phyloP scores from a whole-genome alignment of 2,888 invertebrate species.

The Augochlorella aurata region DNA sequence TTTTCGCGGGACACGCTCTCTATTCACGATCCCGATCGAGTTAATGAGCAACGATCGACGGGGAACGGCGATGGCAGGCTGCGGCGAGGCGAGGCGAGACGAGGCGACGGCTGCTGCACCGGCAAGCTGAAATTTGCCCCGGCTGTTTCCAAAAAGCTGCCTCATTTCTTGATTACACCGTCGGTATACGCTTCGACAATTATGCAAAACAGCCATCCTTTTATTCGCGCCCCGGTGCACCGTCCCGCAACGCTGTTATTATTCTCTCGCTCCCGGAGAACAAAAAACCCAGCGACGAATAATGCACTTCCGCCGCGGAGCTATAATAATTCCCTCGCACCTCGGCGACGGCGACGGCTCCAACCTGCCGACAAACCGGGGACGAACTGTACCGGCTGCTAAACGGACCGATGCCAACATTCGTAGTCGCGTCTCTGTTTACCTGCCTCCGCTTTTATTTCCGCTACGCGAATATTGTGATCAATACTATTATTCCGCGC shows the following conservation, averaged over 20 bases:
- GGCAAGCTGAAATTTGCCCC: conserved; percentile 65
- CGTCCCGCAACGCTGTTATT: conserved; percentile 64
- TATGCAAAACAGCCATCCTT: conserved; percentile 70
- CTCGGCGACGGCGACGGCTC: neutral
- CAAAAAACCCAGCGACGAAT: conserved; percentile 57
- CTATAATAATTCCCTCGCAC: conserved; percentile 38
- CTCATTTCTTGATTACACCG: conserved; percentile 70
- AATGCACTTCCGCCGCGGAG: conserved; percentile 54
- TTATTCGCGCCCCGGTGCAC: conserved; percentile 66
- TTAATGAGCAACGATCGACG: conserved; percentile 2
- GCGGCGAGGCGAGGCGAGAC: neutral
- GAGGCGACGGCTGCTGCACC: neutral
- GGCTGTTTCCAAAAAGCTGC: conserved; percentile 63
- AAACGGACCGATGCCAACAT: too few species aligned
- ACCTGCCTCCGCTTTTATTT: neutral
- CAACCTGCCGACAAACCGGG: neutral
- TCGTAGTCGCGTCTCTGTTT: neutral
- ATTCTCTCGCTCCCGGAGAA: conserved; percentile 52
- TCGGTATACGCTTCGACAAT: conserved; percentile 66
- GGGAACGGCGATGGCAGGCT: neutral
- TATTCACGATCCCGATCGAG: conserved; percentile 19
- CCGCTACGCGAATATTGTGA: too few species aligned
- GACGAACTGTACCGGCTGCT: neutral
- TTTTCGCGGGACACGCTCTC: conserved; percentile 28
- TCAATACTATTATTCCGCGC: too few species aligned